Evolutionary conservation across 2,113 vertebrate genomes (phyloP), one percentile per base, ranked within the genome.

Genomic region (Vulpes ferrilata): DNA sequence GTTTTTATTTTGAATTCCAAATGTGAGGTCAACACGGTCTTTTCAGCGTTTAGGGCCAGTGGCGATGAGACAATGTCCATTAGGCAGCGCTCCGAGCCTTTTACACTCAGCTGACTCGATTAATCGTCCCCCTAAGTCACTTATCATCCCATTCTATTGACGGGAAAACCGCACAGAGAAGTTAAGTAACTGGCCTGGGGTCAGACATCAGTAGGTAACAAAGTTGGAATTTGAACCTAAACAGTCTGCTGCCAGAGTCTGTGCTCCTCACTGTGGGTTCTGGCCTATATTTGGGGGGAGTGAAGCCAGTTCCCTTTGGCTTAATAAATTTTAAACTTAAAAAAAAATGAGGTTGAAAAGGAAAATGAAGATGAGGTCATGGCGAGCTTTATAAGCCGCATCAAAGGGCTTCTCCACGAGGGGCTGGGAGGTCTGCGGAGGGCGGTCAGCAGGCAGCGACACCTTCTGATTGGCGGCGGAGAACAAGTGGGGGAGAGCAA

Each of bases 1-100:
- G 51, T 60, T 80, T 92, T 81, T 51, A 80, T 81, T 76, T 85
- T 90, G 76, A 97, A 90, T 71, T 35, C 62, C 62, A 69, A 74
- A 64, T 74, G 7, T 22, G 55, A 15, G 11, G 7, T 65, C 5
- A 1, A 71, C 59, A 38, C 2, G 32, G 19, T 60, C 69, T 55
- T 87, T 73, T 38, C n/a, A 57, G 25, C 16, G 20, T 60, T 65
- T 81, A 67, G 15, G 22, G 13, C 27, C 55, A 20, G 11, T n/a
- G 4, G 12, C 53, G 22, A 86, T 10, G 11, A 51, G 2, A 32
- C 30, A 78, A 83, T 88, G 32, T 4, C 51, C 35, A 13, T 32
- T 81, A 38, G 27, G 22, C 22, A 27, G 43, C 11, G 16, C 20
- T 43, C 35, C 30, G 13, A 69, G 16, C 5, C 35, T 64, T 91